A percentile compares a stretch with the other conserved stretches of the same genome.
Conservation (phyloP, 2,113 vertebrate genomes). For the Perca schrenkii region DNA sequence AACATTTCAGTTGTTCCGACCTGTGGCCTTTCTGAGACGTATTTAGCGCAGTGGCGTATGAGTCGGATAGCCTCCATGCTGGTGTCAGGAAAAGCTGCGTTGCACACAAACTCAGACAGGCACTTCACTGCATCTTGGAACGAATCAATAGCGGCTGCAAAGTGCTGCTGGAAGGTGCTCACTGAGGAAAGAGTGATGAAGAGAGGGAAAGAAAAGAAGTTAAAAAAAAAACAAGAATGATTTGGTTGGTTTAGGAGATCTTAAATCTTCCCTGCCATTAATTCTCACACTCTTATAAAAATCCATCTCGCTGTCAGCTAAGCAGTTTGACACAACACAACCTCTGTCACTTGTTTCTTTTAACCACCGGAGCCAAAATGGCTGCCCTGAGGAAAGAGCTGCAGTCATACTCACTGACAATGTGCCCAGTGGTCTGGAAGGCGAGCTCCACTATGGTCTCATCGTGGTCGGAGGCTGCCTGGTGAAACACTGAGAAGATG, state of each 20-base stretch:
- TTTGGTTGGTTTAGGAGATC: not conserved
- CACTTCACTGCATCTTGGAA: slow-evolving; percentile 99
- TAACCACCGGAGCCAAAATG: not conserved
- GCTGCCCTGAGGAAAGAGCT: not conserved
- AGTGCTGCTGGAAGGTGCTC: slow-evolving; percentile 94
- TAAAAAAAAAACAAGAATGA: not conserved
- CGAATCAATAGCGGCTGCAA: slow-evolving; percentile 96
- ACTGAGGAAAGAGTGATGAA: slow-evolving; percentile 77
- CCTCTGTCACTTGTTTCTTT: not conserved
- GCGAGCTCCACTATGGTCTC: slow-evolving; percentile 96
- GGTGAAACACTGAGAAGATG: slow-evolving; percentile 98
- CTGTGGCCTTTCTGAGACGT: slow-evolving; percentile 94
- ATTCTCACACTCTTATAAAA: not conserved
- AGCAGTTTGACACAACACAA: not conserved
- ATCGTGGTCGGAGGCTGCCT: slow-evolving; percentile 94
- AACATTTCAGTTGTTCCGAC: slow-evolving; percentile 66
- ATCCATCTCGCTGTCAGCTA: not conserved
- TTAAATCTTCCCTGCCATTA: not conserved
- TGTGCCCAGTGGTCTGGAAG: slow-evolving; percentile 96
- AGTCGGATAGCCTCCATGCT: slow-evolving; percentile 98
- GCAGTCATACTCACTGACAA: slow-evolving; percentile 90
- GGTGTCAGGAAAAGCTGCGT: slow-evolving; percentile 95
- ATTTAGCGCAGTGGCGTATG: slow-evolving; percentile 96
- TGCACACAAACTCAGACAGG: slow-evolving; percentile 97
- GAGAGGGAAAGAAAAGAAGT: not conserved